phyloP scores from a whole-genome alignment of 53 echinoderm and acorn worm genomes.

The Antedon mediterranea region DNA sequence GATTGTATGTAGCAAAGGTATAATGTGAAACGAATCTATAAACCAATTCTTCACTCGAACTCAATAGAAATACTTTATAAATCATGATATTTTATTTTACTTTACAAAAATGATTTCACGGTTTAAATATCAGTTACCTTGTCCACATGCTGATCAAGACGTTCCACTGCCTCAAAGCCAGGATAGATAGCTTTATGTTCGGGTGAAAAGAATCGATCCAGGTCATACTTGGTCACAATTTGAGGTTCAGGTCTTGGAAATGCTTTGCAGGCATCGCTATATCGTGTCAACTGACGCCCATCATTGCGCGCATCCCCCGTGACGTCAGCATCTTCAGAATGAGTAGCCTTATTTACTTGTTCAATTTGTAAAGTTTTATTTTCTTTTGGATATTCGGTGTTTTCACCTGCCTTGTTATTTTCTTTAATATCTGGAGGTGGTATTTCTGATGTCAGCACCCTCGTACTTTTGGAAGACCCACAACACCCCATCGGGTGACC shows the following conservation, averaged over 20 bases:
- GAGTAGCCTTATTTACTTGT: neutral
- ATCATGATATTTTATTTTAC: too few species aligned
- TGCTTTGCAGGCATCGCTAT: neutral
- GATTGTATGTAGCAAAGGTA: too few species aligned
- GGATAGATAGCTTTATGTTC: neutral
- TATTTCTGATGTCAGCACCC: neutral
- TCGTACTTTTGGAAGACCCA: neutral
- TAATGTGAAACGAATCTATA: too few species aligned
- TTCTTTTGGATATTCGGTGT: neutral
- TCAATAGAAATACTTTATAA: too few species aligned
- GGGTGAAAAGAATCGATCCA: neutral
- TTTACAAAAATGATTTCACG: too few species aligned
- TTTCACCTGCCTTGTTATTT: neutral
- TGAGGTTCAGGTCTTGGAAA: neutral
- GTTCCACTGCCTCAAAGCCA: neutral
- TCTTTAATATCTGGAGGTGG: neutral
- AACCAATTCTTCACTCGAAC: too few species aligned
- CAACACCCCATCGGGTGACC: neutral
- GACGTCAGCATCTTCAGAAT: neutral
- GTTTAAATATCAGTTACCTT: neutral
- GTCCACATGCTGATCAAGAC: neutral
- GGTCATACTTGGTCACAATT: neutral
- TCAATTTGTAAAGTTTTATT: neutral
- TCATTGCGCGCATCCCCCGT: neutral
- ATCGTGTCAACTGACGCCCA: neutral